Evolutionary conservation across 2,888 invertebrate species (phyloP).

Genomic region (Cephus runcator): DNA sequence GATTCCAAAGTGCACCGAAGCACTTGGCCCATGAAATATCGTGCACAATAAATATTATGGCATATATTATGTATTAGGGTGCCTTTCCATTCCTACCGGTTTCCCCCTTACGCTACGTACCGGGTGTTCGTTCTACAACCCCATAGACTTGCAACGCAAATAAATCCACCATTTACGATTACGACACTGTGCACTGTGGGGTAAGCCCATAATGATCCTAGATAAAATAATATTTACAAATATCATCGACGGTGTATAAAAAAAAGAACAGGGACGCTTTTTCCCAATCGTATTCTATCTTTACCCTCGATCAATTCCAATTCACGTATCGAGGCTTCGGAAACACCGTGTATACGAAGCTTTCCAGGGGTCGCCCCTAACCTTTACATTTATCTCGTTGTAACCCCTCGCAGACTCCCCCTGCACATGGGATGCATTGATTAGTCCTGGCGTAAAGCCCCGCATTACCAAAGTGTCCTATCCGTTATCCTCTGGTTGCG

Average conservation of each 20-base stretch:
- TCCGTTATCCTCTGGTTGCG: constrained; percentile 46
- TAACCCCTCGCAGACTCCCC: constrained; percentile 26
- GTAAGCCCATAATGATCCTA: no score
- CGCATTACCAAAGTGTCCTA: constrained; percentile 49
- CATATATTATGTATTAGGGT: constrained; percentile 3
- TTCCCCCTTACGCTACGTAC: neutral
- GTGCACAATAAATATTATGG: constrained; percentile 20
- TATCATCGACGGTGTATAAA: no score
- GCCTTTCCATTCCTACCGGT: neutral
- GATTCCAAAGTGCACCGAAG: neutral
- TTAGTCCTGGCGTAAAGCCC: constrained; percentile 53
- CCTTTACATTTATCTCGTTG: constrained; percentile 47
- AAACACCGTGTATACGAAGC: neutral
- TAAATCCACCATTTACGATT: no score
- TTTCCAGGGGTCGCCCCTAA: constrained; percentile 7
- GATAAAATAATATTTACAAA: no score
- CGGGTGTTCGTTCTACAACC: neutral
- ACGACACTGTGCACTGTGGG: no score
- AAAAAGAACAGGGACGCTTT: no score
- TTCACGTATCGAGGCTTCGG: neutral
- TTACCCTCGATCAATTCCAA: no score
- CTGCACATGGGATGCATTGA: constrained; percentile 48
- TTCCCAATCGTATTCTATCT: no score
- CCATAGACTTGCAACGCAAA: no score
- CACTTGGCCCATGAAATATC: constrained; percentile 9